Evolutionary conservation across 2,888 invertebrate species (phyloP).

Genomic region (Rhopalosiphum nymphaeae): DNA sequence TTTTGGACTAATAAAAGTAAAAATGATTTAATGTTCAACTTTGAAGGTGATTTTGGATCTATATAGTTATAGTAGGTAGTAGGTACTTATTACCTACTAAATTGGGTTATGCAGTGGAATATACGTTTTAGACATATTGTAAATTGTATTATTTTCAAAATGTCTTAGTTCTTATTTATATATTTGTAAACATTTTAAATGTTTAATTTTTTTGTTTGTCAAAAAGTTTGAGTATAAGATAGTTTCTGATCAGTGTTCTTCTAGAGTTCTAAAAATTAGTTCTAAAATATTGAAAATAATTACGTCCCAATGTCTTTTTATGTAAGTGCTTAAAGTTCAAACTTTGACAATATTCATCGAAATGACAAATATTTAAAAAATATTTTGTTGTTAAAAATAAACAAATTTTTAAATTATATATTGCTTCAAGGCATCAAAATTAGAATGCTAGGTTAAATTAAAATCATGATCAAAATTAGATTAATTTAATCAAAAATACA

Average conservation of each 20-base stretch:
- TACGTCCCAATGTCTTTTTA: background rate
- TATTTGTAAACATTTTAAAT: background rate
- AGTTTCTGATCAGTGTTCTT: background rate
- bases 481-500: too few relatives aligned
- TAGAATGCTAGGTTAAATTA: too few relatives aligned
- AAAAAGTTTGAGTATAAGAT: background rate
- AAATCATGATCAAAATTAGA: too few relatives aligned
- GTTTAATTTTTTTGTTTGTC: background rate
- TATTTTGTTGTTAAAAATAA: background rate
- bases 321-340: background rate
- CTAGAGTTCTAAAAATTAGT: background rate
- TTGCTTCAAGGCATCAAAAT: too few relatives aligned
- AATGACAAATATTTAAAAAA: background rate
- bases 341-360: background rate
- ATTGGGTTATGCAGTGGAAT: too few relatives aligned
- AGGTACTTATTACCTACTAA: too few relatives aligned
- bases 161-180: background rate
- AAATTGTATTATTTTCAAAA: background rate
- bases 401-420: too few relatives aligned
- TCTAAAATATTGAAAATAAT: background rate
- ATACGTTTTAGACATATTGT: too few relatives aligned
- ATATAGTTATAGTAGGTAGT: too few relatives aligned
- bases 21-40: background rate
- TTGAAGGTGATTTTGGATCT: background rate
- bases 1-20: background rate